A percentile compares a stretch with the other conserved stretches of the same genome.
phyloP scores from a whole-genome alignment of 2,113 vertebrate genomes.

The Pantherophis guttatus region DNA sequence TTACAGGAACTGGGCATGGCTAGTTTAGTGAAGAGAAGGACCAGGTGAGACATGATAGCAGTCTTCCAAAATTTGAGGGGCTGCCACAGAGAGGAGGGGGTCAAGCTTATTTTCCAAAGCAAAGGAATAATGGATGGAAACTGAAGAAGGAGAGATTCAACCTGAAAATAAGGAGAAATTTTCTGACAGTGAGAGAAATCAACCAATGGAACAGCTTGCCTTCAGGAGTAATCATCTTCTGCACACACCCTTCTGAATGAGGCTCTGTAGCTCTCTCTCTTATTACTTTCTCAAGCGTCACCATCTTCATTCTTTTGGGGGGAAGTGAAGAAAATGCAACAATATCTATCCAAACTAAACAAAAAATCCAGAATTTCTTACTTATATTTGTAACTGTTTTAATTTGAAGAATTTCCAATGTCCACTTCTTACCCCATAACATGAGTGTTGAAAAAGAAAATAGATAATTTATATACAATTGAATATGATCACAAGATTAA shows the following conservation, averaged over 20 bases:
- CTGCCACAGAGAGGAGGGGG: too few relatives aligned
- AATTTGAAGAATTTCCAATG: neutral
- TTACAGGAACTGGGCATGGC: too few relatives aligned
- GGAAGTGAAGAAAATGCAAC: neutral
- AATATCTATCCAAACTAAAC: neutral
- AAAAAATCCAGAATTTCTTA: neutral
- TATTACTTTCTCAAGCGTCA: neutral
- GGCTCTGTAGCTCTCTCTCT: neutral
- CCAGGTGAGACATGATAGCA: too few relatives aligned
- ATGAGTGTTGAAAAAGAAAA: neutral
- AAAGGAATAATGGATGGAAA: too few relatives aligned
- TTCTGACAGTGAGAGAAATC: too few relatives aligned
- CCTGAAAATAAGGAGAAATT: too few relatives aligned
- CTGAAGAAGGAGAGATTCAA: too few relatives aligned
- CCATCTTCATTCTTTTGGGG: neutral
- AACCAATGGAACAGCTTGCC: too few relatives aligned
- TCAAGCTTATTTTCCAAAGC: too few relatives aligned
- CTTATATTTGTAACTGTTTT: neutral
- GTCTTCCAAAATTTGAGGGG: too few relatives aligned
- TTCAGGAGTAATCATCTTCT: neutral
- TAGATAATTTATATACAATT: neutral
- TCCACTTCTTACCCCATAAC: neutral
- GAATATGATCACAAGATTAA: neutral
- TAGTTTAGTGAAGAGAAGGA: too few relatives aligned
- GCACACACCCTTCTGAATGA: neutral